Percentiles rank a stretch among this genome's conserved stretches.
These are phyloP conservation scores for Tachuris rubrigastra DNA, from an alignment of 2,113 vertebrate species.

Conservation along the genomic window DNA sequence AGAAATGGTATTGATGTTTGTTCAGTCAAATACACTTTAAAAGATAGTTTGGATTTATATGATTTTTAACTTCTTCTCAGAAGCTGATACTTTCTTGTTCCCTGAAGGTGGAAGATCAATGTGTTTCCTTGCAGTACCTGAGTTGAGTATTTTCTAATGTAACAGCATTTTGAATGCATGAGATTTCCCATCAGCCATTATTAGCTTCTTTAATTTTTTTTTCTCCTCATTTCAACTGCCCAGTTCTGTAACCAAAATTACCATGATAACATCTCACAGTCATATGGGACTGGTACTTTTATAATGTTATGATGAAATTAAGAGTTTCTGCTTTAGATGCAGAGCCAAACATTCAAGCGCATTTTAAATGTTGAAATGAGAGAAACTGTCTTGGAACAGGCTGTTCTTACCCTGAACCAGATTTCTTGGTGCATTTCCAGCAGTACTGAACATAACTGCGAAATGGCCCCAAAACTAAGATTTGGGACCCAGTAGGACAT, in stretches of 20 bases:
- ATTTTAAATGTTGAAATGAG: neutral
- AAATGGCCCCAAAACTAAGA: neutral
- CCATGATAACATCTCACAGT: neutral
- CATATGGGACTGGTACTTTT: neutral
- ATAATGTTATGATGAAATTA: neutral
- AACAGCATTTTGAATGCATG: neutral
- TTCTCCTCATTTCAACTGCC: neutral
- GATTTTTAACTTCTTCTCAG: neutral
- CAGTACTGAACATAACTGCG: neutral
- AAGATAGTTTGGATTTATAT: neutral
- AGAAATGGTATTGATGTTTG: neutral
- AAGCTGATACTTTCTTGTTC: neutral
- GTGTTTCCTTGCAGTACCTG: neutral
- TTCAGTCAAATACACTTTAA: neutral
- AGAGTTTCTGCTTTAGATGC: neutral
- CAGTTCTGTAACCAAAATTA: neutral
- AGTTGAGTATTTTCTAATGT: neutral
- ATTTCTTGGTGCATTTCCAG: constrained; percentile 4
- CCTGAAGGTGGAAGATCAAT: neutral
- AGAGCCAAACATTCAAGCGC: neutral
- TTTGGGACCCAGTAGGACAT: neutral
- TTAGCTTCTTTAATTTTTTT: neutral
- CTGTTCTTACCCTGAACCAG: neutral
- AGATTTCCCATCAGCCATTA: neutral
- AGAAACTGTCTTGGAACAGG: constrained; percentile 1